These are phyloP conservation scores for Sebastes cheni DNA, from an alignment of 2,797 vertebrate species.

Conservation along the genomic window DNA sequence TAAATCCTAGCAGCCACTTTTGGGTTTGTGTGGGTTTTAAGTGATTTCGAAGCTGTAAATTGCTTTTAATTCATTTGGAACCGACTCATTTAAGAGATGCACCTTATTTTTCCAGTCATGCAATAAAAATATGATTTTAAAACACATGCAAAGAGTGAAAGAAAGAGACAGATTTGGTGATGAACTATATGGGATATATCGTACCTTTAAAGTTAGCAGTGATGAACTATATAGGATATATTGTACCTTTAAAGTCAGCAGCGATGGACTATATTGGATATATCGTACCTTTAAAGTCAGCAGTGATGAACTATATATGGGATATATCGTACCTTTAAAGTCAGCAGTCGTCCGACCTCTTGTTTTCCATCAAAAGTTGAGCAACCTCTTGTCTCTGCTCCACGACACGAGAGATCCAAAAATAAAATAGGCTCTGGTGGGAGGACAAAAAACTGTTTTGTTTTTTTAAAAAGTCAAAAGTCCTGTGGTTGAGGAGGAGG, in stretches of 20 bases:
- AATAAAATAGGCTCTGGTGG: conserved; percentile 68
- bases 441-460: conserved; percentile 7
- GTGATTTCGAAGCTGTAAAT: conserved; percentile 31
- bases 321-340: conserved; percentile 78
- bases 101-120: background rate
- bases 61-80: conserved; percentile 37
- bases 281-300: too few species aligned
- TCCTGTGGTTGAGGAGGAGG: conserved; percentile 44
- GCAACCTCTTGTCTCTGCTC: conserved; percentile 68
- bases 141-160: conserved; percentile 21
- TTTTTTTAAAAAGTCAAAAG: conserved; percentile 52
- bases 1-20: conserved; percentile 29
- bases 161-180: background rate
- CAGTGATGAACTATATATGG: conserved; percentile 7
- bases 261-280: background rate
- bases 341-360: conserved; percentile 80
- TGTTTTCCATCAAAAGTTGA: conserved; percentile 87
- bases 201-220: too few species aligned
- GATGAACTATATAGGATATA: background rate
- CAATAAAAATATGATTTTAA: conserved; percentile 9
- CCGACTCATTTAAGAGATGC: background rate
- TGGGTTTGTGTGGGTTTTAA: conserved; percentile 41
- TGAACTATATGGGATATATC: too few species aligned
- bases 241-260: conserved; percentile 82
- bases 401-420: conserved; percentile 69